Evolutionary conservation across 2,888 invertebrate genomes (phyloP).

Genomic region (Stenoptilia bipunctidactyla): DNA sequence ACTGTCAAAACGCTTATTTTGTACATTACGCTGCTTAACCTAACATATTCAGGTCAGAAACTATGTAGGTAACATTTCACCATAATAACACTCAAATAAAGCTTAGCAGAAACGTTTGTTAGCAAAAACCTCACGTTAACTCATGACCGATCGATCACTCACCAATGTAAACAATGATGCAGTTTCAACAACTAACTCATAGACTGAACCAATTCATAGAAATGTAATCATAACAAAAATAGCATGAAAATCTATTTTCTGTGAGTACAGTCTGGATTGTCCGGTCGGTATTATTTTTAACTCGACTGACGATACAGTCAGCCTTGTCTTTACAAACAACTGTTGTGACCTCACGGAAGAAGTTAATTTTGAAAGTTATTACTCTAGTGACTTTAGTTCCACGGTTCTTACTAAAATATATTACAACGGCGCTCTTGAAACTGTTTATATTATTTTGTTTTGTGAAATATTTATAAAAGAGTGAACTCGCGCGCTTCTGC

Average conservation of each 20-base stretch:
- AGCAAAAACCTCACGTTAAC: constrained; percentile 17
- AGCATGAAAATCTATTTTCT: too few species aligned
- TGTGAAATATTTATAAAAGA: too few species aligned
- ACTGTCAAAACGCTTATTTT: constrained; percentile 42
- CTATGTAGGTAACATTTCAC: constrained; percentile 58
- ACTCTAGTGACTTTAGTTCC: constrained; percentile 11
- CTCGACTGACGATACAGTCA: constrained; percentile 63
- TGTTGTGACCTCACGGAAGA: constrained; percentile 33
- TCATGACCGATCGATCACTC: too few species aligned
- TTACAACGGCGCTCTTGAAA: too few species aligned
- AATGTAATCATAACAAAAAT: too few species aligned
- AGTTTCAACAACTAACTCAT: too few species aligned
- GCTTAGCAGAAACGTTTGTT: constrained; percentile 20
- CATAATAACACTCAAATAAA: constrained; percentile 57
- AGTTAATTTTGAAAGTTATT: constrained; percentile 25
- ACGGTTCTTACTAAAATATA: not conserved
- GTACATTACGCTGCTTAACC: too few species aligned
- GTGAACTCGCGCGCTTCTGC: too few species aligned
- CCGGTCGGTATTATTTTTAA: constrained; percentile 42
- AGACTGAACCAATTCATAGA: too few species aligned
- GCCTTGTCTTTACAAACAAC: constrained; percentile 54
- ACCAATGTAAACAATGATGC: too few species aligned
- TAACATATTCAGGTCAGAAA: too few species aligned
- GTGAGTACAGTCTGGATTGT: constrained; percentile 30
- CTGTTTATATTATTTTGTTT: too few species aligned